Base-by-base conservation (phyloP, 23 tunicate species). In the Styela clava region DNA sequence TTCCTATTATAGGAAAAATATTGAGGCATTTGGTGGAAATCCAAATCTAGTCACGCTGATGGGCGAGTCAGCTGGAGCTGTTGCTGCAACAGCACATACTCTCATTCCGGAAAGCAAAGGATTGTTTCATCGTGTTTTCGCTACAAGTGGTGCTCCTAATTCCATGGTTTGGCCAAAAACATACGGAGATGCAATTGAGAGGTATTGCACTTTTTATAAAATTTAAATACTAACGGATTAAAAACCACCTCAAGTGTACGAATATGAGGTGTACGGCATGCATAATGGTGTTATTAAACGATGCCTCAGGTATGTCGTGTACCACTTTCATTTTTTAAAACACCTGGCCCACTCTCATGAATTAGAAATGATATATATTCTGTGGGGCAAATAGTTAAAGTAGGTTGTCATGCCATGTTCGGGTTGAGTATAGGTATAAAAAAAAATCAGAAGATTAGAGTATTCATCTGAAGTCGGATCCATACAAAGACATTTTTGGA, bases 21-120 rank as follows among this genome's bases (percentile, higher is more conserved):
- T 93, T 36, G 29, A 62, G 2, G 64, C 63, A 12, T 93, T 94
- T 68, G 98, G 98, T 22, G 98, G 98, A 9, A 78, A 94, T 74
- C 94, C 88, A 16, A 37, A 88, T 3, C 30, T 36, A 5, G 94
- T 94, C 30, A 94, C 98, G 63, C 35, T 94, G 22, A 63, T 82
- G 36, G 98, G 98, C 3, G 35, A 84, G 19, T 94, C 98, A 35
- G 86, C 98, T 26, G 98, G 98, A 2, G 89, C 87, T 18, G 69
- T 88, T 32, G 88, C 95, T 20, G 88, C 74, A 26, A 61, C 88
- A 52, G 85, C 88, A 2, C 91, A 83, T 70, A 34, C 74, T 79
- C 32, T 94, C 69, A 85, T 89, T 35, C 94, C 98, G 29, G 22
- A 33, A 69, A 84, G 87, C 65, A 64, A 62, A 79, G 89, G 89